phyloP scores from a whole-genome alignment of 2,888 invertebrate genomes.

The Saturnia pavonia region DNA sequence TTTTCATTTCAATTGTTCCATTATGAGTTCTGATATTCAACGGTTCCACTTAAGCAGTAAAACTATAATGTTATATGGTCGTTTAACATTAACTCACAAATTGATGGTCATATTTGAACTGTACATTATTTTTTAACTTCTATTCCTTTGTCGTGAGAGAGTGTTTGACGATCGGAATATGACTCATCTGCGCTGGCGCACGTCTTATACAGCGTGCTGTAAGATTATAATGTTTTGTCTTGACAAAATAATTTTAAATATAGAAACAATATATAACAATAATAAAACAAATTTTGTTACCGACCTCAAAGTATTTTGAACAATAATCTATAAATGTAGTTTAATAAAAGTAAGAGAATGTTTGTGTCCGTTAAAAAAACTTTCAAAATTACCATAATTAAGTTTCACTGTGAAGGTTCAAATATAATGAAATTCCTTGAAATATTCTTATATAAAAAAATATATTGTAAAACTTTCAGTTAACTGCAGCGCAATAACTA shows the following conservation, averaged over 20 bases:
- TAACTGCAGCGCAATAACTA: no score
- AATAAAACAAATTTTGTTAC: no score
- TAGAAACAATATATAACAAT: no score
- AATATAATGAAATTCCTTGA: no score
- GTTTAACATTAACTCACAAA: conserved; percentile 38
- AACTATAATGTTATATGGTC: conserved; percentile 24
- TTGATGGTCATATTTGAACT: conserved; percentile 50
- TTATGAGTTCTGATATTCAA: neutral
- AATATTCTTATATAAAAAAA: no score
- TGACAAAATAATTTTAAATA: neutral
- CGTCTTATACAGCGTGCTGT: conserved; percentile 48
- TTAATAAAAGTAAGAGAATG: no score
- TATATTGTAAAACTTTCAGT: no score
- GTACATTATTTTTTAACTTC: conserved; percentile 61
- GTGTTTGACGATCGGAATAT: conserved; percentile 72
- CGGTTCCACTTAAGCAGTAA: conserved; percentile 32
- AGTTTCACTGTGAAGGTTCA: no score
- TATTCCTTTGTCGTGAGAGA: conserved; percentile 72
- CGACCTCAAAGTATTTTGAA: no score
- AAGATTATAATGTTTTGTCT: conserved; percentile 2
- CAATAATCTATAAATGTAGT: no score
- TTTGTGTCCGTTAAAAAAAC: no score
- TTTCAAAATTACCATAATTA: no score
- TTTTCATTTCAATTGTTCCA: neutral
- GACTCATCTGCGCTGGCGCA: conserved; percentile 73